Conservation (phyloP, 2,888 invertebrate species). For the Lithosia quadra region DNA sequence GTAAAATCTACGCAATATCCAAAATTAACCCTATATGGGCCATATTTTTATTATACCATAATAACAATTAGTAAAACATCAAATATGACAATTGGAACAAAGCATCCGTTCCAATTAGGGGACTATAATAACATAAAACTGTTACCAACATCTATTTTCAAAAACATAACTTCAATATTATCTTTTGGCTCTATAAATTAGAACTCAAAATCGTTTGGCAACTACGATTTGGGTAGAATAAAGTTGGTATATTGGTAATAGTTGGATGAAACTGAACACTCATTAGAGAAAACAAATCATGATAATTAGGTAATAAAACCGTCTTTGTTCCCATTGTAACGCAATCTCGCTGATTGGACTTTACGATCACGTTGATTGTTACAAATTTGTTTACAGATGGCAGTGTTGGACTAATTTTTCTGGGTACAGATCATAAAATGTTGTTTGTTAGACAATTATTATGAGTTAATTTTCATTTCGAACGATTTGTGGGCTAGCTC, state of each 20-base stretch:
- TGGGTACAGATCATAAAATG: constrained; percentile 43
- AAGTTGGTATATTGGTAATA: constrained; percentile 47
- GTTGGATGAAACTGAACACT: constrained; percentile 70
- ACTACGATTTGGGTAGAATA: neutral
- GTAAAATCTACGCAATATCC: constrained; percentile 17
- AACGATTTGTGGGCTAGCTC: constrained; percentile 9
- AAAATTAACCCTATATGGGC: constrained; percentile 20
- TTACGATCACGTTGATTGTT: constrained; percentile 77
- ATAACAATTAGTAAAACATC: constrained; percentile 55
- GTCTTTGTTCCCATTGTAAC: constrained; percentile 76
- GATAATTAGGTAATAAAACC: constrained; percentile 83
- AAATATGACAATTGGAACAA: constrained; percentile 70
- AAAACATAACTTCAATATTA: constrained; percentile 4
- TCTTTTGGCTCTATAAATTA: constrained; percentile 25
- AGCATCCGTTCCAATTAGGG: constrained; percentile 77
- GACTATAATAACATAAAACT: constrained; percentile 72
- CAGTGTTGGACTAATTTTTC: constrained; percentile 46
- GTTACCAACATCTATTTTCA: constrained; percentile 42
- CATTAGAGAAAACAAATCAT: constrained; percentile 85
- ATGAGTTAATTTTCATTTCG: constrained; percentile 31
- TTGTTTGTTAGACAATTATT: constrained; percentile 49
- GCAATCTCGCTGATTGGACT: constrained; percentile 75
- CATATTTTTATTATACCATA: constrained; percentile 41
- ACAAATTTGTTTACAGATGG: constrained; percentile 80
- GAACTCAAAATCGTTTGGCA: constrained; percentile 39